Conservation (phyloP, 2,113 vertebrate species). For the Pomatostomus ruficeps region DNA sequence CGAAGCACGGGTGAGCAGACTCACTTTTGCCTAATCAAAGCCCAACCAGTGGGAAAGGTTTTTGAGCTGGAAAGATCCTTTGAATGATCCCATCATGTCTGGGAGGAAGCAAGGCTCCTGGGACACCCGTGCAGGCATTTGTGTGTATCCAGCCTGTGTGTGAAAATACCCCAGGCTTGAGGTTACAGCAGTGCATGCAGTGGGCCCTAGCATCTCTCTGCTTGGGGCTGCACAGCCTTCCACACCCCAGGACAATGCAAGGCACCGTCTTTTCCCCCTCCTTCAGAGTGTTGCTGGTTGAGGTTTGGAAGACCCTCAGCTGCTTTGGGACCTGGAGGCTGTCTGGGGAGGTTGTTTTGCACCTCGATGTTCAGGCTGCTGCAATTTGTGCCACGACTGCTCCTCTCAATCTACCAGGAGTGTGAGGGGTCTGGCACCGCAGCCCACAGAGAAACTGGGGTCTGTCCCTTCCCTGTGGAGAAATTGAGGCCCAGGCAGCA, state of each 20-base stretch:
- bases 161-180: background rate
- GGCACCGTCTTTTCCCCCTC: background rate
- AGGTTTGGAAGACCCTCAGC: background rate
- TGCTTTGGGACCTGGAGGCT: background rate
- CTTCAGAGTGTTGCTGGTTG: background rate
- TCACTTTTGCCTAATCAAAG: background rate
- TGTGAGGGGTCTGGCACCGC: background rate
- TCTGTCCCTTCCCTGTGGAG: background rate
- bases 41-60: background rate
- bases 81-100: background rate
- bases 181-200: background rate
- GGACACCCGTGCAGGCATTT: accelerated
- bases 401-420: background rate
- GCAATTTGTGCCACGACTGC: background rate
- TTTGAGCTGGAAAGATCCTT: background rate
- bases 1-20: background rate
- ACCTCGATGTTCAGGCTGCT: background rate
- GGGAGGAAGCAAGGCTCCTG: background rate
- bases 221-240: background rate
- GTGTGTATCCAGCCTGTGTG: background rate
- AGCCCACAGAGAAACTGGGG: background rate
- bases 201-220: background rate
- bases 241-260: background rate
- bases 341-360: background rate
- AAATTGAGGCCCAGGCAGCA: background rate